Evolutionary conservation across 2,888 invertebrate genomes (phyloP), one percentile per base, ranked within the genome.

Genomic region (Ariolimax columbianus): DNA sequence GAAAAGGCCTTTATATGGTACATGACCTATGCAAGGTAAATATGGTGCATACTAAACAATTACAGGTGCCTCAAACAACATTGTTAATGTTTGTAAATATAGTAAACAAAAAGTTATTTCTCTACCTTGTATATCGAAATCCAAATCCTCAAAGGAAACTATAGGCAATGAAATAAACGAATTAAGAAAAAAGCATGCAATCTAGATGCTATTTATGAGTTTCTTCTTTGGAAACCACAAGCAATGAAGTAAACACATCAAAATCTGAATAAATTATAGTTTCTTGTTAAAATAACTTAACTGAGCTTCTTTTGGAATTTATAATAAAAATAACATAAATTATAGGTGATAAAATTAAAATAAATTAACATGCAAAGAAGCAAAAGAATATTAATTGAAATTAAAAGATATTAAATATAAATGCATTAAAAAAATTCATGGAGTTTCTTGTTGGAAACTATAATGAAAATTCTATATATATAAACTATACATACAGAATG

Each of bases 121-220:
- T 75, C 47, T 75, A 75, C 75, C 75, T 75, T n/a, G 75, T 51
- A 75, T 33, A 75, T 75, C 75, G 33, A 47, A 33, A 75, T 75
- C 75, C 75, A 75, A 75, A 51, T 75, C 75, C 75, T 75, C 75
- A 75, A 75, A 75, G 75, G 75, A 75, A 75, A 75, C 75, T 75
- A 75, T 75, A 75, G 30, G 17, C 75, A 75, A 75, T 75, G 51
- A 75, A 75, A 75, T 75, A 47, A 75, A 75, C 17, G 47, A 19
- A 51, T 75, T 75, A 75, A 75, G 30, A 75, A 51, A 43, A 70
- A n/a, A 33, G 51, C 51, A 75, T 75, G 51, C 75, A 75, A 51
- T 75, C 51, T 51, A 4, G 3, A 51, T 51, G 33, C 51, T 51
- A 33, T 51, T 47, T 33, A 51, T 40, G 14, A 43, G 23, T 75